These are phyloP conservation scores for Ganaspis sp. DNA, from an alignment of 1,140 invertebrate genomes.

Conservation along the genomic window DNA sequence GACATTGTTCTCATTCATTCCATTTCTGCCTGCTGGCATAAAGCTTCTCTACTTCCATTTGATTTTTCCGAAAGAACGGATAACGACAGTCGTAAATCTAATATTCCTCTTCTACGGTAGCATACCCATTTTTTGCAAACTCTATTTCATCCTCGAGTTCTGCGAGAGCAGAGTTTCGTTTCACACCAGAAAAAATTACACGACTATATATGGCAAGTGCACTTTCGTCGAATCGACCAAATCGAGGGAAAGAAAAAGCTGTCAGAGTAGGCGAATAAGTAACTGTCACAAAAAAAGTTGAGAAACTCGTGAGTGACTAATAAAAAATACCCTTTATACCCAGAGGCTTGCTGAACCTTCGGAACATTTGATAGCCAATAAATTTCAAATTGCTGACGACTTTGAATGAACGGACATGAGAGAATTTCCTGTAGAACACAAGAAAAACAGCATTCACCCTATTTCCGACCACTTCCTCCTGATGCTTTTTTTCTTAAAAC, in stretches of 20 bases:
- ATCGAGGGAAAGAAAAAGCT: neutral
- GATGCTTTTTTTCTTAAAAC: too few species aligned
- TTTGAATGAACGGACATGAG: neutral
- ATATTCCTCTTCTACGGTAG: neutral
- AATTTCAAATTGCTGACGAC: neutral
- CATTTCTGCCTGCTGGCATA: neutral
- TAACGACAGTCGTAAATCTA: slow-evolving; percentile 9
- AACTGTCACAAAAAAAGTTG: neutral
- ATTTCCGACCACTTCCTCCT: too few species aligned
- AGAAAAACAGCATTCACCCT: too few species aligned
- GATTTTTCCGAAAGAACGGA: slow-evolving; percentile 5
- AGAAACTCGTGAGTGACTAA: neutral
- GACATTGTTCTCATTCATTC: neutral
- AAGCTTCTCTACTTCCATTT: neutral
- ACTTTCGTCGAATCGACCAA: neutral
- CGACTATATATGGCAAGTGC: neutral
- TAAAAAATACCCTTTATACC: neutral
- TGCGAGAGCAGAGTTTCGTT: slow-evolving; percentile 5
- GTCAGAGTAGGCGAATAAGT: slow-evolving; percentile 4
- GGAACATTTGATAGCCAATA: neutral
- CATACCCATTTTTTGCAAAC: slow-evolving; percentile 5
- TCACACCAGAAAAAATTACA: neutral
- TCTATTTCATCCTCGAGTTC: slow-evolving; percentile 1
- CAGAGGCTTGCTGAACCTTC: neutral
- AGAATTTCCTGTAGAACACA: neutral